Conservation (phyloP, 2,888 invertebrate species). For the Parnassius orleans region DNA sequence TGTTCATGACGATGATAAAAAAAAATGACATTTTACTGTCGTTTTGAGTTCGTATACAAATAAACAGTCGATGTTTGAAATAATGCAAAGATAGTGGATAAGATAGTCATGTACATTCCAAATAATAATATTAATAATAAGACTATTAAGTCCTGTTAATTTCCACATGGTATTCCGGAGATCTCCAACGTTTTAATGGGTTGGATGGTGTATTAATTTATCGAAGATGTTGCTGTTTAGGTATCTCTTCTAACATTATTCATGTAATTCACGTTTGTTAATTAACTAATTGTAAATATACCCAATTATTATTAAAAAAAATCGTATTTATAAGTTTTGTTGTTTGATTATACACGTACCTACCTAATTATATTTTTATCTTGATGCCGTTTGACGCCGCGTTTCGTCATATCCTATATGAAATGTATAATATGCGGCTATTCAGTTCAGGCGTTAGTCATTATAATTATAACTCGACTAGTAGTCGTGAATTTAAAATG, state of each 20-base stretch:
- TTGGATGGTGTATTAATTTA: constrained; percentile 51
- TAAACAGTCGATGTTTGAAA: constrained; percentile 4
- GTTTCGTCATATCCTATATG: too few species aligned
- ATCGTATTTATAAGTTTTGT: constrained; percentile 26
- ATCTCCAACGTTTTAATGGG: constrained; percentile 47
- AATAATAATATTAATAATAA: constrained; percentile 40
- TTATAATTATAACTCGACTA: too few species aligned
- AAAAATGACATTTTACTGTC: not conserved
- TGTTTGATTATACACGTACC: not conserved
- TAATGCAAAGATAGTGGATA: constrained; percentile 28
- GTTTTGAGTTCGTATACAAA: not conserved
- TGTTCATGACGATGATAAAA: too few species aligned
- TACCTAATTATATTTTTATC: too few species aligned
- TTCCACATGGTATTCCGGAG: constrained; percentile 44
- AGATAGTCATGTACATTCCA: constrained; percentile 52
- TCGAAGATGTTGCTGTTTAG: constrained; percentile 47
- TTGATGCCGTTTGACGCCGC: too few species aligned
- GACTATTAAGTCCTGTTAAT: constrained; percentile 35
- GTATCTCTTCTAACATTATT: constrained; percentile 63
- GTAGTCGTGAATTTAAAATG: too few species aligned
- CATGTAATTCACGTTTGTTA: constrained; percentile 79
- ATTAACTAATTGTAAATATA: constrained; percentile 79
- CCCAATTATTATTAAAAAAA: constrained; percentile 74
- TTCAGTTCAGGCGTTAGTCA: too few species aligned
- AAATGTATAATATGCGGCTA: too few species aligned